Evolutionary conservation across 2,888 invertebrate species (phyloP).

Genomic region (Achlya flavicornis): DNA sequence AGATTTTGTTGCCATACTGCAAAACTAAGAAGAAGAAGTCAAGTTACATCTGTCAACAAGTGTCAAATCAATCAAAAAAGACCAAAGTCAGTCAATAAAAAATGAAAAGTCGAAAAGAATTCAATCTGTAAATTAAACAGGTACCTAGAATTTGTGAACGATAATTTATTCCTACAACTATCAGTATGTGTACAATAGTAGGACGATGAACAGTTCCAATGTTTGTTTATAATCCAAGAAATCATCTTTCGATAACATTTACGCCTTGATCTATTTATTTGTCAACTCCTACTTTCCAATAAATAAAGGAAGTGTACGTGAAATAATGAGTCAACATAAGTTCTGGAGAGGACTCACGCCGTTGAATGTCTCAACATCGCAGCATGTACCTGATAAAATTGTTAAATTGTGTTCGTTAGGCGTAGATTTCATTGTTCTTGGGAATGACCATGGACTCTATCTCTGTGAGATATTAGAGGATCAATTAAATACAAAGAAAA

Average conservation of each 20-base stretch:
- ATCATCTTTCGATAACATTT: conserved; percentile 24
- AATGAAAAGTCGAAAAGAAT: too few species aligned
- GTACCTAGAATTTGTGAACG: conserved; percentile 11
- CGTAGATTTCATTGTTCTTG: conserved; percentile 70
- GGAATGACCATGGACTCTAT: conserved; percentile 77
- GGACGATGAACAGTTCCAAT: conserved; percentile 21
- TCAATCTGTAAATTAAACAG: background rate
- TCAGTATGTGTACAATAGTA: background rate
- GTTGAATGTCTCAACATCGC: conserved; percentile 58
- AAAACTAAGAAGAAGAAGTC: too few species aligned
- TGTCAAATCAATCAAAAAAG: too few species aligned
- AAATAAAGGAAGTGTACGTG: conserved; percentile 43
- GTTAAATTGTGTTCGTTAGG: conserved; percentile 72
- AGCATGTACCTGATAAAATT: conserved; percentile 76
- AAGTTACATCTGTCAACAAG: too few species aligned
- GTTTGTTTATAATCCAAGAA: conserved; percentile 23
- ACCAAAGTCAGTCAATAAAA: too few species aligned
- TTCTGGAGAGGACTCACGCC: conserved; percentile 76
- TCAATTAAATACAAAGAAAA: conserved; percentile 71
- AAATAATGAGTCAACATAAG: conserved; percentile 79
- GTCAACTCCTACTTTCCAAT: conserved; percentile 44
- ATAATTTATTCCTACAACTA: background rate
- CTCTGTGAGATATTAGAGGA: conserved; percentile 68
- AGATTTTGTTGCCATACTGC: too few species aligned
- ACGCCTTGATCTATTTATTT: conserved; percentile 35